phyloP scores from a whole-genome alignment of 1,140 invertebrate genomes.

The Diprion similis region DNA sequence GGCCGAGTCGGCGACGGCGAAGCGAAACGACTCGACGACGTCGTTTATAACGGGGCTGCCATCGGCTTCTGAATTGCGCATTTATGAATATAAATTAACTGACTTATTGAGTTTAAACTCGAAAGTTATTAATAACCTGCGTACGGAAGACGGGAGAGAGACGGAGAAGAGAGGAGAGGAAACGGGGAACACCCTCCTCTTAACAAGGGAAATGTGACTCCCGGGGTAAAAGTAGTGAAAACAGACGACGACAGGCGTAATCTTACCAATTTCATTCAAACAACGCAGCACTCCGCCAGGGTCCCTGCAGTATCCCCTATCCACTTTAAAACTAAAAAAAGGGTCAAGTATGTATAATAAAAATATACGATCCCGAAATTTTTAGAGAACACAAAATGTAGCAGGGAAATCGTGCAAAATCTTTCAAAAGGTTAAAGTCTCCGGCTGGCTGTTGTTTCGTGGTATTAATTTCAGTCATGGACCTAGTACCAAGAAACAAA shows the following conservation, averaged over 20 bases:
- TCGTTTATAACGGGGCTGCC: neutral
- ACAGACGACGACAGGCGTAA: neutral
- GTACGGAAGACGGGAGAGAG: neutral
- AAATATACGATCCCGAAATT: neutral
- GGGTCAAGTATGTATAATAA: neutral
- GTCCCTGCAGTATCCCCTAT: neutral
- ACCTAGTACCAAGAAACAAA: no score
- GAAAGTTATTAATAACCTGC: neutral
- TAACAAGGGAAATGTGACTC: neutral
- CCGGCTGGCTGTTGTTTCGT: neutral
- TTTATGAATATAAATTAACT: conserved; percentile 9
- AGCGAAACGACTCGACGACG: no score
- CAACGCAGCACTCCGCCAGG: neutral
- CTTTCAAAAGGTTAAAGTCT: neutral
- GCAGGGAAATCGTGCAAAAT: no score
- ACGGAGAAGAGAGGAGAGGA: neutral
- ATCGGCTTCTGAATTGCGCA: neutral
- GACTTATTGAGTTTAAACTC: conserved; percentile 12
- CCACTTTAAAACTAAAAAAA: conserved; percentile 4
- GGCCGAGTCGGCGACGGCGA: neutral
- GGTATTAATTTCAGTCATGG: no score
- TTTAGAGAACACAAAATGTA: neutral
- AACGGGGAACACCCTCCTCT: neutral
- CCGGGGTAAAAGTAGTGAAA: neutral
- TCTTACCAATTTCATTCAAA: neutral